Evolutionary conservation across 2,888 invertebrate species (phyloP).

Genomic region (Oscheius onirici): DNA sequence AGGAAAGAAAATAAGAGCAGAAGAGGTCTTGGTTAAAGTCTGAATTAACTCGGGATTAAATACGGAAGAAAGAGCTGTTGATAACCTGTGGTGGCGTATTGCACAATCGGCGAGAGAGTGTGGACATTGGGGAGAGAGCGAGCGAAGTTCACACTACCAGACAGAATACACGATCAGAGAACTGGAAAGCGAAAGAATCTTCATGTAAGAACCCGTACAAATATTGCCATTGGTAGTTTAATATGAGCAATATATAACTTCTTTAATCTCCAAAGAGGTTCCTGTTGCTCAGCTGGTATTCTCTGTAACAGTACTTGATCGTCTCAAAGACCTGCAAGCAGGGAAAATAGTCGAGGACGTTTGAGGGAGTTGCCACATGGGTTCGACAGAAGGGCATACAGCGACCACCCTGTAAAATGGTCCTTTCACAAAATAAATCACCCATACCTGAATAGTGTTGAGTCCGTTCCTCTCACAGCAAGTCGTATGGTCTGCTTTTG

Average conservation of each 20-base stretch:
- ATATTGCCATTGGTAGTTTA: too few species aligned
- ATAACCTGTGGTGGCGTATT: constrained; percentile 11
- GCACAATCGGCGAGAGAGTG: constrained; percentile 18
- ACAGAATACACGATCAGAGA: neutral
- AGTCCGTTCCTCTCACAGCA: constrained; percentile 62
- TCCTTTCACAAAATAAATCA: too few species aligned
- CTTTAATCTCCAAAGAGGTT: constrained; percentile 68
- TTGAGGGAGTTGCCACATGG: constrained; percentile 63
- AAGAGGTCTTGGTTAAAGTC: neutral
- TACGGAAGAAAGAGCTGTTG: neutral
- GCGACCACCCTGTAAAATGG: constrained; percentile 52
- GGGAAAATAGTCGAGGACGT: constrained; percentile 66
- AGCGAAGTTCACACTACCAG: neutral
- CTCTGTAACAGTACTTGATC: constrained; percentile 52
- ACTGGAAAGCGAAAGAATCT: too few species aligned
- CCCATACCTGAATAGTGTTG: constrained; percentile 54
- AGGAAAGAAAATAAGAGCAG: neutral
- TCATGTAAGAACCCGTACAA: neutral
- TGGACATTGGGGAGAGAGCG: neutral
- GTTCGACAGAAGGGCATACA: constrained; percentile 69
- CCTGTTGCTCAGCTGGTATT: constrained; percentile 59
- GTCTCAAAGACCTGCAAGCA: constrained; percentile 58
- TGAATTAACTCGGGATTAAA: neutral
- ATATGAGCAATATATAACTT: neutral
- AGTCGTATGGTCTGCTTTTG: constrained; percentile 61